These are phyloP conservation scores for Acrobeloides nanus DNA, from an alignment of 2,888 invertebrate species.

Conservation along the genomic window DNA sequence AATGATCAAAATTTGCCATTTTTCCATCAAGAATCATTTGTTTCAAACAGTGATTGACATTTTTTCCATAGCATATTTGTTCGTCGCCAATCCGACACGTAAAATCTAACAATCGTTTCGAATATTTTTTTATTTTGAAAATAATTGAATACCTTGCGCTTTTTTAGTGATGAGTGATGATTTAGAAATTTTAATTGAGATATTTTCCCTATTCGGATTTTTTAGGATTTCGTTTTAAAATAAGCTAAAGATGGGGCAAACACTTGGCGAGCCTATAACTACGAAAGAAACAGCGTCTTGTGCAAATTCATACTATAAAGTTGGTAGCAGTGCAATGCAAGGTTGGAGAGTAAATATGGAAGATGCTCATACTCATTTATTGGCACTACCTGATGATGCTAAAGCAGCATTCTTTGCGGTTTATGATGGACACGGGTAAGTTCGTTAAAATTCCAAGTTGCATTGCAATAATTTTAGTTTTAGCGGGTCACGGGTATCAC, in stretches of 20 bases:
- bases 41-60: no score
- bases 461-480: neutral
- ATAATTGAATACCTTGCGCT: neutral
- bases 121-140: constrained; percentile 3
- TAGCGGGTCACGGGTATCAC: constrained; percentile 68
- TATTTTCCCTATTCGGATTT: no score
- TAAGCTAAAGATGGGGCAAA: constrained; percentile 84
- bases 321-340: constrained; percentile 98
- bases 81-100: no score
- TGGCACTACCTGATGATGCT: constrained; percentile 76
- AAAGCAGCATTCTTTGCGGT: constrained; percentile 89
- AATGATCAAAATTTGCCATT: no score
- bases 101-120: no score
- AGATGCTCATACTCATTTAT: constrained; percentile 91
- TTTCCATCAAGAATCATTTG: no score
- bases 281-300: constrained; percentile 58
- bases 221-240: no score
- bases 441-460: constrained; percentile 30
- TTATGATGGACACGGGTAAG: constrained; percentile 82
- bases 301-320: constrained; percentile 55
- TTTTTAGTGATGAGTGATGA: neutral
- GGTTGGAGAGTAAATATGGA: constrained; percentile 98
- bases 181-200: constrained; percentile 3
- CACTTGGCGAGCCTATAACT: constrained; percentile 90
- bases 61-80: no score